phyloP scores from a whole-genome alignment of 2,797 vertebrate genomes.

The Rhinophrynus dorsalis region DNA sequence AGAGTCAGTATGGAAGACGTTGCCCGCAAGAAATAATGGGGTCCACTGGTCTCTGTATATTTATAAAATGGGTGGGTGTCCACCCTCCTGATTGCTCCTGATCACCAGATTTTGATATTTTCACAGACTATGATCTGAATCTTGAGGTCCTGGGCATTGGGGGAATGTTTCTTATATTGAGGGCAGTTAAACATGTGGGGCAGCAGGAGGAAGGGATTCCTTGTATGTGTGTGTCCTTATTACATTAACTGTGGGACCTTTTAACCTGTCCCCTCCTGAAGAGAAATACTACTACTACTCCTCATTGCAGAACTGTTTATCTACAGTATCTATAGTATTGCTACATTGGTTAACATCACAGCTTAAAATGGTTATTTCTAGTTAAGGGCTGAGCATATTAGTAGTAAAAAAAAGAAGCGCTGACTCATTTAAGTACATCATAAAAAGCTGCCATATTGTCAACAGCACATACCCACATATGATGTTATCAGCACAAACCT shows the following conservation, averaged over 20 bases:
- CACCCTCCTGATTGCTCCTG: neutral
- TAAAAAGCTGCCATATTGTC: neutral
- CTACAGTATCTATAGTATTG: neutral
- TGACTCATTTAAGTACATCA: too few relatives aligned
- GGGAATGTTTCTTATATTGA: neutral
- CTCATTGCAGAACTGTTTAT: neutral
- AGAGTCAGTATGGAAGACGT: slow-evolving; percentile 93
- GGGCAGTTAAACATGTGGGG: neutral
- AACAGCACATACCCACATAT: slow-evolving; percentile 10
- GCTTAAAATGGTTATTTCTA: too few relatives aligned
- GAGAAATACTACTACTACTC: too few relatives aligned
- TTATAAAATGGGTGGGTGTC: slow-evolving; percentile 10
- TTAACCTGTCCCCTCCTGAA: neutral
- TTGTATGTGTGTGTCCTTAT: neutral
- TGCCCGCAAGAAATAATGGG: slow-evolving; percentile 60
- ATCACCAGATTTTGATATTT: slow-evolving; percentile 12
- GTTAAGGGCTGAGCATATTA: neutral
- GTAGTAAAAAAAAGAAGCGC: neutral
- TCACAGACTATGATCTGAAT: slow-evolving; percentile 8
- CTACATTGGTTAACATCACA: neutral
- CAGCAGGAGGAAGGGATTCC: neutral
- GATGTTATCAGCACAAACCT: neutral
- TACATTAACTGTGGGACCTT: neutral
- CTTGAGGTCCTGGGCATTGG: slow-evolving; percentile 1
- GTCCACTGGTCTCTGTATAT: neutral